Base-by-base conservation (phyloP, 64 coral and sea anemone species). In the Stichodactyla mertensii region DNA sequence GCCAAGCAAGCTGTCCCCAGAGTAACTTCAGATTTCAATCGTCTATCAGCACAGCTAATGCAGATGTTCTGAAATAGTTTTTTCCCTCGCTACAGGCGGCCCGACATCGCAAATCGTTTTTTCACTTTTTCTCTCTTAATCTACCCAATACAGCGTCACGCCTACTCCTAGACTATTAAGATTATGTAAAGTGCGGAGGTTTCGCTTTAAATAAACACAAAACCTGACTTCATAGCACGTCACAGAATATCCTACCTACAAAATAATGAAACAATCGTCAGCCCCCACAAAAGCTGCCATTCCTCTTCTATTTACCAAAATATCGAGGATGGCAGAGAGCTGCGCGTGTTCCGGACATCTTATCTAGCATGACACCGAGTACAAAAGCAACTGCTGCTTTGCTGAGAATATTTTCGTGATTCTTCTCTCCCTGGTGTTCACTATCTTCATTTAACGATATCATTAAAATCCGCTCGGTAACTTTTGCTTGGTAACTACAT, bases 61-160 rank as follows among this genome's bases (percentile, higher is more conserved):
- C 69, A 74, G 69, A 74, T 74, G 69, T 74, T 74, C n/a, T 36
- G 69, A 74, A 74, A 74, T 74, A 74, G 69, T 26, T 74, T 74
- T 71, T 74, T 11, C 5, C 24, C 1, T 74, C 69, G 1, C 69
- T 11, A 74, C 69, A 74, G 69, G 69, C 69, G 69, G 69, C 69
- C 69, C 24, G 69, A 74, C 69, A 31, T 27, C 69, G 24, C 10
- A 74, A 74, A 74, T 14, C 62, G 18, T 70, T 20, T 70, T 57
- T 58, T 58, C 14, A 31, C 24, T 31, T 74, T 74, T 11, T 74
- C 4, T 74, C 18, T n/a, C 36, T 45, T 45, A n/a, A 66, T 66
- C 69, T 74, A 15, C 24, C 10, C 69, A 74, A 74, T 13, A 31
- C 69, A 74, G 64, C 19, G 4, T 74, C 23, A 27, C 27, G 23